These are phyloP conservation scores for Trichomalopsis sarcophagae DNA, from an alignment of 1,140 invertebrate genomes.

Conservation along the genomic window DNA sequence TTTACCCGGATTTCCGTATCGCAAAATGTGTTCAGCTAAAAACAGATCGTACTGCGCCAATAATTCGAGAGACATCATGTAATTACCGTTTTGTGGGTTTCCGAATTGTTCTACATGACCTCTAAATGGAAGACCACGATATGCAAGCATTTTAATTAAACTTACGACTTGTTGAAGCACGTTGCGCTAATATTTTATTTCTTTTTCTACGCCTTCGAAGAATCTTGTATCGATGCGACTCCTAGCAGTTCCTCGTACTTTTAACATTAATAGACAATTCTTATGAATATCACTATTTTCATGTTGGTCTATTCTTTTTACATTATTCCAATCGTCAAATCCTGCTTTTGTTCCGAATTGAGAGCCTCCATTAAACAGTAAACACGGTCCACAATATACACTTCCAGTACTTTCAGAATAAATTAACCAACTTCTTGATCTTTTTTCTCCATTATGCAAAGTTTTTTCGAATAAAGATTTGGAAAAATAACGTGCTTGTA, in stretches of 20 bases:
- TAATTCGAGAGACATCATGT: too few relatives aligned
- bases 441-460: neutral
- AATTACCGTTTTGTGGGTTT: too few relatives aligned
- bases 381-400: neutral
- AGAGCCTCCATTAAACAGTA: neutral
- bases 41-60: too few relatives aligned
- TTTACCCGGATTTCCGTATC: too few relatives aligned
- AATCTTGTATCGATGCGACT: neutral
- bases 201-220: neutral
- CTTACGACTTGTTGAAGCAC: neutral
- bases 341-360: slow-evolving; percentile 1
- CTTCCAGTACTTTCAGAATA: neutral
- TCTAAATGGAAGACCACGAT: neutral
- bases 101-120: too few relatives aligned
- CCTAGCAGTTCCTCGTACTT: neutral
- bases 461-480: neutral
- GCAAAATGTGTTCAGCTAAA: too few relatives aligned
- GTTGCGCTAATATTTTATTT: neutral
- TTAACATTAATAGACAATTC: neutral
- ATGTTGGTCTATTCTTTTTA: neutral
- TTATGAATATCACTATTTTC: neutral
- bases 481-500: too few relatives aligned
- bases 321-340: neutral
- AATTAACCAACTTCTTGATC: neutral
- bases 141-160: neutral